Evolutionary conservation across 2,113 vertebrate species (phyloP), one percentile per base, ranked within the genome.

Genomic region (Hippocampus abdominalis): DNA sequence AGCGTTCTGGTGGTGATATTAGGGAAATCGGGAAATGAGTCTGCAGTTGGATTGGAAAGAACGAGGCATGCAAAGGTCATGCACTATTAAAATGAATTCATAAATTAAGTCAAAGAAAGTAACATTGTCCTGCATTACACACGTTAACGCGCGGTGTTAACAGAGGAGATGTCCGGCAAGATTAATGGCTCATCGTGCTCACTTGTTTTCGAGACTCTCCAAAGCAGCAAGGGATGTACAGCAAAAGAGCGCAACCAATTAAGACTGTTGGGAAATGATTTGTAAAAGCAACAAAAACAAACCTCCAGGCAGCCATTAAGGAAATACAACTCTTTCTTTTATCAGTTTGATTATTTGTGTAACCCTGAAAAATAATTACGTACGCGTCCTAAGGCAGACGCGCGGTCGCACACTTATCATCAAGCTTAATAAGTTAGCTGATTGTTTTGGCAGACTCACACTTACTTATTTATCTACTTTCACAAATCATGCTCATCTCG

Each of bases 311-410:
- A 79, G 83, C 76, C 65, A 75, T 79, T 74, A 59, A 66, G 74
- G 81, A 81, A 85, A 89, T 69, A 76, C 76, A 80, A 84, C 15
- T 78, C 69, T 48, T 53, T 72, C 71, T 78, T 80, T 88, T 91
- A 90, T 91, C 88, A 84, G 82, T 76, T 75, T 77, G 71, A 76
- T 70, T 89, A 83, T 91, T 91, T 81, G 87, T 76, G 77, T 88
- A 89, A 89, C 88, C 87, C 77, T 48, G 11, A 51, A 79, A 82
- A 79, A 69, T 69, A 84, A 85, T 88, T 84, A 82, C 74, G 76
- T 84, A 73, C 80, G 78, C 73, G 75, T 68, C 71, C 84, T 84
- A 71, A 89, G 82, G 83, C 59, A 68, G 84, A 88, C 80, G 74
- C 71, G 73, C 81, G 81, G 84, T 81, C 86, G 85, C 74, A 64